These are phyloP conservation scores for Ylistrum balloti DNA, from an alignment of 1,140 invertebrate species.

Conservation along the genomic window DNA sequence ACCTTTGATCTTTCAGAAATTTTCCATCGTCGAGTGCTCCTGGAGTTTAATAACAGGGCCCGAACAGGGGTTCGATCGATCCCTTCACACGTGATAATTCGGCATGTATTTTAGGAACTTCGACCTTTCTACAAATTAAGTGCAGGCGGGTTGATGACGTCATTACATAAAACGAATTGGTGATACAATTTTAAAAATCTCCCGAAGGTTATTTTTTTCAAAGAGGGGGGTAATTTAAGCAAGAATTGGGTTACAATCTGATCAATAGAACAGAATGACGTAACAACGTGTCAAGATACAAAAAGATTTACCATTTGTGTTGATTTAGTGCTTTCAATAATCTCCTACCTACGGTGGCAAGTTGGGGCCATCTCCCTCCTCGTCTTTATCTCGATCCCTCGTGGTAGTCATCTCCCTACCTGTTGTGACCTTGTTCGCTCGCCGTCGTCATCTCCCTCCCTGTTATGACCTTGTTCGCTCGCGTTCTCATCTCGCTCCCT, in stretches of 20 bases:
- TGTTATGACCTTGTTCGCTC: too few species aligned
- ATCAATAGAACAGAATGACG: background rate
- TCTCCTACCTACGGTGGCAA: too few species aligned
- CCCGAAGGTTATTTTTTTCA: background rate
- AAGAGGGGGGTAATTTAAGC: background rate
- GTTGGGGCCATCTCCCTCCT: too few species aligned
- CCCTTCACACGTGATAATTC: background rate
- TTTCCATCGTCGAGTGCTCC: background rate
- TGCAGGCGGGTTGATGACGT: background rate
- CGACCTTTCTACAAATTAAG: background rate
- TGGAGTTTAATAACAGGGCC: background rate
- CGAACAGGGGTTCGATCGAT: background rate
- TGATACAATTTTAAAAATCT: background rate
- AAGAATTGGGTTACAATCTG: background rate
- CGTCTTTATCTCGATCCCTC: too few species aligned
- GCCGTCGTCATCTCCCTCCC: too few species aligned
- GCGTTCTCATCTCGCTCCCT: too few species aligned
- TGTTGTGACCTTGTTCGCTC: too few species aligned
- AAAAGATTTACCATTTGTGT: background rate
- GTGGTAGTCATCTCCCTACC: too few species aligned
- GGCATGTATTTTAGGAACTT: background rate
- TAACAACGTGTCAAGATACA: background rate
- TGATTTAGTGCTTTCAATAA: background rate
- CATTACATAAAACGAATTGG: background rate
- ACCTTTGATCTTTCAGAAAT: conserved; percentile 12